These are phyloP conservation scores for Cataglyphis altisquamis DNA, from an alignment of 2,888 invertebrate genomes.

Conservation along the genomic window DNA sequence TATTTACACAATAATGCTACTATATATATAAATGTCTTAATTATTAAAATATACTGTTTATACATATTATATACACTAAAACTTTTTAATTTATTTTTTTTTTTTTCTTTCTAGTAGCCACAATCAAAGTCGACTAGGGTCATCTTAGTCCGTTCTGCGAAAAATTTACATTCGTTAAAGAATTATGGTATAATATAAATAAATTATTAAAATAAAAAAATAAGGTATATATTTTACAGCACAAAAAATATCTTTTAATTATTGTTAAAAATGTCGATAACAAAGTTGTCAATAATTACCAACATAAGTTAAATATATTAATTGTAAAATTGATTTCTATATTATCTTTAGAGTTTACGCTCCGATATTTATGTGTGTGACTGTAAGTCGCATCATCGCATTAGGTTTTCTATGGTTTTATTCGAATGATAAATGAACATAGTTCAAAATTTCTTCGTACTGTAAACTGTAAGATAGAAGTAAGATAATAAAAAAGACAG, in stretches of 20 bases:
- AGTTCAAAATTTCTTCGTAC: neutral
- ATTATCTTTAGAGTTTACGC: no score
- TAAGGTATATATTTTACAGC: neutral
- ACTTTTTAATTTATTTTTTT: neutral
- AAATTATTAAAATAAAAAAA: neutral
- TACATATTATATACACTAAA: no score
- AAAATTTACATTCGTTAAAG: neutral
- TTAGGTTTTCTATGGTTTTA: neutral
- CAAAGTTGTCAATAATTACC: neutral
- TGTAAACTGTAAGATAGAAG: no score
- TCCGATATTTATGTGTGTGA: neutral
- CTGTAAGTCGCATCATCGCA: neutral
- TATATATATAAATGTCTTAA: no score
- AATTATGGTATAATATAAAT: neutral
- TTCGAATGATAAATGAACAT: no score
- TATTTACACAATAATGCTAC: no score
- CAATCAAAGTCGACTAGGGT: neutral
- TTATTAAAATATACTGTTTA: no score
- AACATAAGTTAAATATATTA: neutral
- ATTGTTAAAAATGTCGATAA: neutral
- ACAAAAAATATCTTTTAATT: neutral
- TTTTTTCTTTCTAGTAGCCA: neutral
- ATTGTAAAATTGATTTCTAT: no score
- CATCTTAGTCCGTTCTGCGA: neutral
- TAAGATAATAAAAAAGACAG: neutral